Conservation (phyloP, 2,113 vertebrate species). For the Leucopsar rothschildi region DNA sequence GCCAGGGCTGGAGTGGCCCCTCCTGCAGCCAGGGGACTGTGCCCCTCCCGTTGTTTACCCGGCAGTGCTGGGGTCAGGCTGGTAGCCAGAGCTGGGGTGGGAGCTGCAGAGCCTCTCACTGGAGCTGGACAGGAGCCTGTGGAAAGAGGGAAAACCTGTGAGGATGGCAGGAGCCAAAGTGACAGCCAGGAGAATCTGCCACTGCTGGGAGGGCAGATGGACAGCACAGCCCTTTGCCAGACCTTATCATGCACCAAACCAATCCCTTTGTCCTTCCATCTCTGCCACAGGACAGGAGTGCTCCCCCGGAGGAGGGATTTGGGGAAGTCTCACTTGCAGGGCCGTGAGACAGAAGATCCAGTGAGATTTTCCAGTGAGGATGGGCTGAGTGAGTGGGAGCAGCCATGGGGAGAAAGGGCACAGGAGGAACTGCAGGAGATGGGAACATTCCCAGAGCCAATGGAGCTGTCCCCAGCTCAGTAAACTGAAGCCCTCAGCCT, state of each 20-base stretch:
- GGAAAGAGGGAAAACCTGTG: background rate
- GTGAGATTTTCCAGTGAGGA: background rate
- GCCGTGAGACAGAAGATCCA: background rate
- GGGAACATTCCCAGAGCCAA: background rate
- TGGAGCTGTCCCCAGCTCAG: background rate
- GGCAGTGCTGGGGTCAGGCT: slow-evolving; percentile 13
- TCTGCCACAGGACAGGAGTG: background rate
- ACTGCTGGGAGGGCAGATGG: background rate
- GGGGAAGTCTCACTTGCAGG: background rate
- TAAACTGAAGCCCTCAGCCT: background rate
- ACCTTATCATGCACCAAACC: background rate
- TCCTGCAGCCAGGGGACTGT: fast-evolving
- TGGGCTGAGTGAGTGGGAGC: background rate
- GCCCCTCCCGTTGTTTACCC: background rate
- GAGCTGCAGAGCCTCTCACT: slow-evolving; percentile 7
- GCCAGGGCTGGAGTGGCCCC: background rate
- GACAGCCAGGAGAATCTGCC: background rate
- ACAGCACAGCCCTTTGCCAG: background rate
- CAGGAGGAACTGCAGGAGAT: background rate
- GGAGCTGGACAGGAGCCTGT: slow-evolving; percentile 1
- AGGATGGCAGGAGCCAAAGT: background rate
- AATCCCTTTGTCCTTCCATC: background rate
- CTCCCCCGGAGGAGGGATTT: background rate
- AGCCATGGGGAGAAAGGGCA: fast-evolving
- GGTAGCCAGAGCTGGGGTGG: background rate